phyloP scores from a whole-genome alignment of 2,888 invertebrate species.

The Meghimatium bilineatum region DNA sequence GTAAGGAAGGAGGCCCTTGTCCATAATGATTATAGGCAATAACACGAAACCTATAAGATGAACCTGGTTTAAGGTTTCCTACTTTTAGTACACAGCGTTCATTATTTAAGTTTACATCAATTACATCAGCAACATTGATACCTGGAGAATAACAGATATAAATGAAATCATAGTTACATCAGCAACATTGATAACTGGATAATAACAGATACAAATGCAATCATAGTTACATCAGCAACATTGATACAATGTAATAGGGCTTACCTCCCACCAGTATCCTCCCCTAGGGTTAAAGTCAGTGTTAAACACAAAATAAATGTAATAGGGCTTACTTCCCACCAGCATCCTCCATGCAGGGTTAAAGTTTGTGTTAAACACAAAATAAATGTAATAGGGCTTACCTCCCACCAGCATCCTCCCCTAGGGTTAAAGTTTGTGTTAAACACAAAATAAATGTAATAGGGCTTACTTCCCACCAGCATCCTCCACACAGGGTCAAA shows the following conservation, averaged over 20 bases:
- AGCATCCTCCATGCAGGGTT: too few species aligned
- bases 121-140: not conserved
- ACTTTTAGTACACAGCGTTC: constrained; percentile 44
- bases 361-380: too few species aligned
- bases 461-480: too few species aligned
- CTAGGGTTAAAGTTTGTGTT: constrained; percentile 53
- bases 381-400: too few species aligned
- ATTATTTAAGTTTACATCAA: constrained; percentile 2
- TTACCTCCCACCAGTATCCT: constrained; percentile 51
- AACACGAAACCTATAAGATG: constrained; percentile 92
- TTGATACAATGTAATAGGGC: too few species aligned
- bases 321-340: too few species aligned
- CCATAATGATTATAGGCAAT: constrained; percentile 89
- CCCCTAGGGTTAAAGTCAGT: constrained; percentile 59
- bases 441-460: constrained; percentile 85
- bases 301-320: constrained; percentile 84
- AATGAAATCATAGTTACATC: too few species aligned
- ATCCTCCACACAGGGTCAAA: too few species aligned
- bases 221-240: too few species aligned
- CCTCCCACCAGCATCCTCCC: constrained; percentile 56
- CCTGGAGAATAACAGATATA: not conserved
- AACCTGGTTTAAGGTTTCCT: constrained; percentile 87
- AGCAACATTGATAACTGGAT: not conserved
- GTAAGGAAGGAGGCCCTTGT: constrained; percentile 86
- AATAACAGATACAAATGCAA: not conserved